phyloP scores from a whole-genome alignment of 2,797 vertebrate genomes.

The Alectoris magna region DNA sequence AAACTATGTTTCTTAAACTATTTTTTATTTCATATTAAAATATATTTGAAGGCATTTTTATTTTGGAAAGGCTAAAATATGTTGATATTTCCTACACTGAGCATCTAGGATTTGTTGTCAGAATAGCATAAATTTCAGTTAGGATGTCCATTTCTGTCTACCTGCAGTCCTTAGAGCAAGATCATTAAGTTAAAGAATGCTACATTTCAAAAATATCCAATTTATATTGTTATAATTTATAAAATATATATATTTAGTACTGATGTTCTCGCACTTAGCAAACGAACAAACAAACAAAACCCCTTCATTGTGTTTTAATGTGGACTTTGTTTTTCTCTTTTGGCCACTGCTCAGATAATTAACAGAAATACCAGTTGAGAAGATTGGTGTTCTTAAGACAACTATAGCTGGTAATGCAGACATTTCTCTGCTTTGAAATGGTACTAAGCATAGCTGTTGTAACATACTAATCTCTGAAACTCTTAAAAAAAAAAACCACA shows the following conservation, averaged over 20 bases:
- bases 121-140: not conserved
- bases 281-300: not conserved
- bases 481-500: not conserved
- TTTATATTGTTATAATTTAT: not conserved
- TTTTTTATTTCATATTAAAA: not conserved
- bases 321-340: not conserved
- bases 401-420: not conserved
- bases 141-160: not conserved
- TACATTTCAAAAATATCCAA: not conserved
- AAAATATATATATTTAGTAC: not conserved
- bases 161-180: slow-evolving; percentile 9
- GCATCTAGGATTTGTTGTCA: not conserved
- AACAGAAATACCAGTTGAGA: slow-evolving; percentile 8
- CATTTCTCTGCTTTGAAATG: slow-evolving; percentile 14
- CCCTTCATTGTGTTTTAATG: not conserved
- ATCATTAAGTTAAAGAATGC: slow-evolving; percentile 45
- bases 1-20: not conserved
- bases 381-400: slow-evolving; percentile 13
- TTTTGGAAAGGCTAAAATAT: not conserved
- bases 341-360: slow-evolving; percentile 47
- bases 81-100: not conserved
- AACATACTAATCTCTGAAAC: slow-evolving; percentile 34
- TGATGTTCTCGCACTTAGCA: not conserved
- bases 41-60: not conserved
- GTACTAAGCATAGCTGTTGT: not conserved